phyloP scores from a whole-genome alignment of 2,888 invertebrate species.

The Podabrus alpinus region DNA sequence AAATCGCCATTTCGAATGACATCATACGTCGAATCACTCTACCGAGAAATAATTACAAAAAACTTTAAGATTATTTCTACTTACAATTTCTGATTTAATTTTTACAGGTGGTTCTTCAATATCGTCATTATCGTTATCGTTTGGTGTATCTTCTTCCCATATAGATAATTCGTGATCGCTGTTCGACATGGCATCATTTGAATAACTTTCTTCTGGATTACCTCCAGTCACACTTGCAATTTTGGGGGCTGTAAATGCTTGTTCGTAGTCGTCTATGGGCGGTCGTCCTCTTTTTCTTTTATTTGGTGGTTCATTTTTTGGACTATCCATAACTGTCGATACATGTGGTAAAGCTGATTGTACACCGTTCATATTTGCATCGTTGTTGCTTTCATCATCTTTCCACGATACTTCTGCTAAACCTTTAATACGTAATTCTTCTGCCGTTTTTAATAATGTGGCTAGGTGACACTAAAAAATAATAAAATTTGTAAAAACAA shows the following conservation, averaged over 20 bases:
- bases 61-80: background rate
- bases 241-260: slow-evolving; percentile 59
- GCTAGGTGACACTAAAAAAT: slow-evolving; percentile 78
- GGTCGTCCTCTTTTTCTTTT: slow-evolving; percentile 70
- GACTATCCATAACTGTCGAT: slow-evolving; percentile 54
- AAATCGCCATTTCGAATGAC: background rate
- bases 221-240: slow-evolving; percentile 56
- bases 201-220: slow-evolving; percentile 50
- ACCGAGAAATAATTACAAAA: background rate
- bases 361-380: slow-evolving; percentile 42
- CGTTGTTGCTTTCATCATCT: slow-evolving; percentile 58
- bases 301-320: slow-evolving; percentile 52
- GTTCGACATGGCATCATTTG: slow-evolving; percentile 54
- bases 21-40: background rate
- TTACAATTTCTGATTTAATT: slow-evolving; percentile 33
- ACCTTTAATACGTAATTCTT: slow-evolving; percentile 89
- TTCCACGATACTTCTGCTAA: slow-evolving; percentile 89
- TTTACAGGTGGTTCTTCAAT: slow-evolving; percentile 38
- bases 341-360: slow-evolving; percentile 53
- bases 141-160: slow-evolving; percentile 52
- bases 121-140: slow-evolving; percentile 44
- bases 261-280: slow-evolving; percentile 66
- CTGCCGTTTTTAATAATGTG: slow-evolving; percentile 87
- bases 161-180: slow-evolving; percentile 53
- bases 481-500: background rate